phyloP scores from a whole-genome alignment of 2,797 vertebrate species.

The Saxicola maurus region DNA sequence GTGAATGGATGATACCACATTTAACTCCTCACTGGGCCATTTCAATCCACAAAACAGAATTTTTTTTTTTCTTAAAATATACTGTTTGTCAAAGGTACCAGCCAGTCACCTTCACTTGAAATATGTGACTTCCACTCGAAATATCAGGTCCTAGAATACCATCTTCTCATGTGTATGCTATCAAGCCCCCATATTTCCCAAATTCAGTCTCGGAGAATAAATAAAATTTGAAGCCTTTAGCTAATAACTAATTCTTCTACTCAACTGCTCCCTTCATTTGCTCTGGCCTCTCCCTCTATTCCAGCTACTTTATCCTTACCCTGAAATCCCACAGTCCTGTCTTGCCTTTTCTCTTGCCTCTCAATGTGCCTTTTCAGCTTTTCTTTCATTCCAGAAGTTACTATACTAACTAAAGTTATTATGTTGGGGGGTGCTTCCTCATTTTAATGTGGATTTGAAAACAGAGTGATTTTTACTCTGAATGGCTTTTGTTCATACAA shows the following conservation, averaged over 20 bases:
- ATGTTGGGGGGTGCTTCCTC: fast-evolving
- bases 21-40: not conserved
- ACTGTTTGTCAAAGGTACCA: not conserved
- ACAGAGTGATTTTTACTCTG: not conserved
- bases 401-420: not conserved
- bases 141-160: not conserved
- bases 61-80: not conserved
- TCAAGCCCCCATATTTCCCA: not conserved
- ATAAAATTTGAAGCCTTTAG: not conserved
- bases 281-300: not conserved
- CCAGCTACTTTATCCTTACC: not conserved
- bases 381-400: not conserved
- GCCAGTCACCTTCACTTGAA: not conserved
- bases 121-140: not conserved
- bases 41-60: not conserved
- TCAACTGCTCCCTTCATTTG: not conserved
- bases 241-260: not conserved
- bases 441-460: not conserved
- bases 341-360: not conserved
- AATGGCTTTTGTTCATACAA: not conserved
- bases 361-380: not conserved
- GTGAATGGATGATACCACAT: not conserved
- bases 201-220: not conserved
- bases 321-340: not conserved
- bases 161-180: not conserved